These are phyloP conservation scores for Iselma pallidipennis DNA, from an alignment of 2,888 invertebrate species.

Conservation along the genomic window DNA sequence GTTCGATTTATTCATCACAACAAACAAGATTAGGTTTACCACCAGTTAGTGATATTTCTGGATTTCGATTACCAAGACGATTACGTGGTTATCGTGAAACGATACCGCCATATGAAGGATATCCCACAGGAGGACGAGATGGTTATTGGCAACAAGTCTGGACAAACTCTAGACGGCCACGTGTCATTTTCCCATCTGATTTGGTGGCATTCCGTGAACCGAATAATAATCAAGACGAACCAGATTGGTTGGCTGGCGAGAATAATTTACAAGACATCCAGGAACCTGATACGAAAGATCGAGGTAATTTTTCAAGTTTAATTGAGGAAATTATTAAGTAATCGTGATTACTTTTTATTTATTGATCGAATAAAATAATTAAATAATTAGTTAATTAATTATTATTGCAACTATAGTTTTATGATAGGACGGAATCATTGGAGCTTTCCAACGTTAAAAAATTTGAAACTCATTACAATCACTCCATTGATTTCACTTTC, in stretches of 20 bases:
- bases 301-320: conserved; percentile 61
- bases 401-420: not conserved
- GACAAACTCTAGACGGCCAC: conserved; percentile 47
- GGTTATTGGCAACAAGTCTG: conserved; percentile 42
- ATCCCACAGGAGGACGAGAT: conserved; percentile 39
- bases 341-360: conserved; percentile 11
- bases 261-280: conserved; percentile 65
- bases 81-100: conserved; percentile 34
- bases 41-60: conserved; percentile 30
- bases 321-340: not conserved
- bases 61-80: conserved; percentile 36
- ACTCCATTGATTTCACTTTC: conserved; percentile 22
- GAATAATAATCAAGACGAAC: conserved; percentile 41
- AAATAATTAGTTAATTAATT: not conserved
- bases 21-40: conserved; percentile 29
- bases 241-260: conserved; percentile 50
- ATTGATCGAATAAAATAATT: conserved; percentile 7
- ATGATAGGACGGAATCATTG: not conserved
- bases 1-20: conserved; percentile 23
- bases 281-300: conserved; percentile 60
- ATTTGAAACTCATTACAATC: not conserved
- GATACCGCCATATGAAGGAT: conserved; percentile 29
- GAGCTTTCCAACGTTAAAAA: not conserved
- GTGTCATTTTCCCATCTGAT: conserved; percentile 56
- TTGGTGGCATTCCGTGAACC: conserved; percentile 53